Base-by-base conservation (phyloP, 2,797 vertebrate species). In the Anguilla pacifica region DNA sequence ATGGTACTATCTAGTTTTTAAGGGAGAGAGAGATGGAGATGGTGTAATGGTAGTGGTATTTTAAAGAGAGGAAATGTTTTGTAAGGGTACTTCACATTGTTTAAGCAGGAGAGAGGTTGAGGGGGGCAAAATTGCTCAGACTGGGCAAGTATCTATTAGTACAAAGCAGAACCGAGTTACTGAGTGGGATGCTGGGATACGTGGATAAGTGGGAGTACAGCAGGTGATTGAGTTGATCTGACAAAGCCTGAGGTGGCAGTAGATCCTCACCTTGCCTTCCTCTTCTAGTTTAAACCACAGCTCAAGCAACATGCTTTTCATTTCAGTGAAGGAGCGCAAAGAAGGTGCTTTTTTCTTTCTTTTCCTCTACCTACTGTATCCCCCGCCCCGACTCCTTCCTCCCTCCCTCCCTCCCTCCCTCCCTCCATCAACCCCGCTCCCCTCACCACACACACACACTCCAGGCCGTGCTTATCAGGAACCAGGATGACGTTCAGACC, bases 401-500 rank as follows among this genome's bases (percentile, higher is more conserved):
- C 57, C 39, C 67, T n/a, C 10, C 61, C n/a, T n/a, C n/a, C n/a
- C n/a, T n/a, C n/a, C n/a, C n/a, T n/a, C n/a, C 43, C 31, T 13
- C 57, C 39, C 67, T n/a, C 10, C 61, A 64, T 22, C 61, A 67
- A 22, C 22, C 61, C 67, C 46, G 64, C 84, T 53, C 70, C 19
- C 57, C 11, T 10, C 11, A 6, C 11, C 61, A 25, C 61, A 64
- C 61, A 25, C 15, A 64, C 25, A n/a, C 22, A 67, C 61, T 67
- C 61, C 85, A 2, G 3, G 49, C 31, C 15, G 59, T 77, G 89
- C 85, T 90, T 90, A 90, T 91, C 91, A 89, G 88, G 49, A 88
- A 89, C 84, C 28, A 85, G 83, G 86, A 91, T 86, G 89, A 85
- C 53, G 17, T 70, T 72, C 19, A 86, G 43, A n/a, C 84, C 43